These are phyloP conservation scores for Hypotaenidia okinawae DNA, from an alignment of 2,797 vertebrate genomes.

Conservation along the genomic window DNA sequence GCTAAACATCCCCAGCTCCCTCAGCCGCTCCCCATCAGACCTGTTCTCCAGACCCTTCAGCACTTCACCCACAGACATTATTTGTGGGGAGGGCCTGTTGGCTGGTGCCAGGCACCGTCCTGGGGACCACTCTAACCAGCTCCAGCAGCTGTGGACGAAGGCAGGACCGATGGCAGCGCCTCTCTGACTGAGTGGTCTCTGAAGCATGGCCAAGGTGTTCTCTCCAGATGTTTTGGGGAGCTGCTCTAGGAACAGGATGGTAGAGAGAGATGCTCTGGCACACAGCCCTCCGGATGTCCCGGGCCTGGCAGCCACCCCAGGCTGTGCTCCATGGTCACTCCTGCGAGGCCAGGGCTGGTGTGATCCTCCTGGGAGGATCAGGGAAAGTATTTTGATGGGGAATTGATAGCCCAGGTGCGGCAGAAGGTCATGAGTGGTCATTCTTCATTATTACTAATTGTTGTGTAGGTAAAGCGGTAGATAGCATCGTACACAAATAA, in stretches of 20 bases:
- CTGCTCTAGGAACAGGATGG: not conserved
- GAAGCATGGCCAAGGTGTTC: not conserved
- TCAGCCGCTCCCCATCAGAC: too few relatives aligned
- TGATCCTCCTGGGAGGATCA: not conserved
- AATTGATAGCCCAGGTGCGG: not conserved
- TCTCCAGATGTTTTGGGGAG: too few relatives aligned
- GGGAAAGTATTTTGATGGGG: not conserved
- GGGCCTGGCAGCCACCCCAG: not conserved
- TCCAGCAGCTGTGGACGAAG: not conserved
- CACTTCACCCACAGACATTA: too few relatives aligned
- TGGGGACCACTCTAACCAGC: not conserved
- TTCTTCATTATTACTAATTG: not conserved
- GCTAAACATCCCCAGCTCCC: too few relatives aligned
- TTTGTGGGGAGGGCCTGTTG: accelerated
- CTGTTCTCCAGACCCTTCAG: too few relatives aligned
- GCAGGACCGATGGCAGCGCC: not conserved
- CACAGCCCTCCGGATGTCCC: accelerated
- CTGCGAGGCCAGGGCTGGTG: not conserved
- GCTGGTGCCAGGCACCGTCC: not conserved
- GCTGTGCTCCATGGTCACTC: not conserved
- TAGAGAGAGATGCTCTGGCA: not conserved
- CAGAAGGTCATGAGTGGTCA: too few relatives aligned
- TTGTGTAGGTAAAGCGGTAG: not conserved
- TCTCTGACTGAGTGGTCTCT: not conserved
- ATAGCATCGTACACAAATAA: not conserved